Conservation (phyloP, 2,888 invertebrate species). For the Coelopa pilipes region DNA sequence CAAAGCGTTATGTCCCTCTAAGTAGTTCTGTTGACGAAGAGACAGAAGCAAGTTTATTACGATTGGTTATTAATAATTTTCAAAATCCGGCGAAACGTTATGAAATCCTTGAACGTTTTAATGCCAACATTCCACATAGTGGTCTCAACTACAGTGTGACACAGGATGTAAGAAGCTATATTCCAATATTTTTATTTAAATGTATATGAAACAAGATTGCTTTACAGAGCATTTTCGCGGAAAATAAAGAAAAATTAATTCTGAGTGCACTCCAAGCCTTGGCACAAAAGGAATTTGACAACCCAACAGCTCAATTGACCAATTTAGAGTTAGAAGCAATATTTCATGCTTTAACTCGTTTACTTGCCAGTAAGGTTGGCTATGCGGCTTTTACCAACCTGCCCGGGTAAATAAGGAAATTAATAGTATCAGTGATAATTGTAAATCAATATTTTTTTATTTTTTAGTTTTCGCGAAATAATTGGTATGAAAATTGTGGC, state of each 20-base stretch:
- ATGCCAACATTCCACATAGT: slow-evolving; percentile 97
- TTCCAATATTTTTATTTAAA: not conserved
- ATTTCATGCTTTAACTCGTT: slow-evolving; percentile 91
- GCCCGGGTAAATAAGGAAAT: slow-evolving; percentile 73
- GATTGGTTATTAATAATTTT: slow-evolving; percentile 71
- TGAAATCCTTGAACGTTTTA: slow-evolving; percentile 93
- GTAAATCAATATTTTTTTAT: slow-evolving; percentile 1
- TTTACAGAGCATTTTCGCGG: slow-evolving; percentile 89
- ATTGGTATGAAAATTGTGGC: slow-evolving; percentile 92
- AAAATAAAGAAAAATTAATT: slow-evolving; percentile 98
- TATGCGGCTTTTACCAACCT: slow-evolving; percentile 94
- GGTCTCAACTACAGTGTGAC: slow-evolving; percentile 96
- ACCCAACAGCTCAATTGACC: slow-evolving; percentile 70
- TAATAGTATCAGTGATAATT: not conserved
- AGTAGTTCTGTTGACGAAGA: slow-evolving; percentile 95
- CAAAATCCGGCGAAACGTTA: slow-evolving; percentile 70
- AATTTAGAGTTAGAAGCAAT: slow-evolving; percentile 89
- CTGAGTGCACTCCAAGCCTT: slow-evolving; percentile 88
- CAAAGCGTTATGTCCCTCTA: slow-evolving; percentile 89
- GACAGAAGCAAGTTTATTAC: slow-evolving; percentile 85
- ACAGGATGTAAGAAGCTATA: slow-evolving; percentile 83
- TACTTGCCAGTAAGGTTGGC: slow-evolving; percentile 97
- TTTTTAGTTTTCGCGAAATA: slow-evolving; percentile 88
- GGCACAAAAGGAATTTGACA: slow-evolving; percentile 77
- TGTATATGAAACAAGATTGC: not conserved